Conservation (phyloP, 2,888 invertebrate genomes). For the Tromatobia lineatoria region DNA sequence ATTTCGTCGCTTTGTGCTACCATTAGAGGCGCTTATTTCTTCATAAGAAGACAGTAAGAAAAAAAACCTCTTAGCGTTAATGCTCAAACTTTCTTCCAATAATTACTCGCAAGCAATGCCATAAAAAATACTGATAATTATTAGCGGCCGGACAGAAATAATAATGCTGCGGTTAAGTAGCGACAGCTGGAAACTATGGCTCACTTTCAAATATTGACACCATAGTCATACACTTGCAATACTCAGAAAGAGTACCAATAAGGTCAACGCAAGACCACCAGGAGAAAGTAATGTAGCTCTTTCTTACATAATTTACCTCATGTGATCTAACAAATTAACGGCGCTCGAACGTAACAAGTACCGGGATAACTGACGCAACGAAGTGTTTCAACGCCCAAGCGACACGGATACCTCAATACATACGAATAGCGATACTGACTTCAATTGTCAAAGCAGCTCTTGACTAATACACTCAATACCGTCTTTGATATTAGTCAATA, state of each 20-base stretch:
- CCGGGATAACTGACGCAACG: constrained; percentile 64
- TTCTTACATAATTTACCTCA: constrained; percentile 73
- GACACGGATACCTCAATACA: constrained; percentile 15
- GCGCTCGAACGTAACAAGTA: constrained; percentile 63
- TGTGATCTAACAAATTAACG: constrained; percentile 82
- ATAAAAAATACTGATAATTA: constrained; percentile 16
- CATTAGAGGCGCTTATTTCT: neutral
- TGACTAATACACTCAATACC: constrained; percentile 3
- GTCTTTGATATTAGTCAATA: neutral
- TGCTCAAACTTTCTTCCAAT: constrained; percentile 7
- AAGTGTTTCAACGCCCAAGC: constrained; percentile 32
- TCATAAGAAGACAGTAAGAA: neutral
- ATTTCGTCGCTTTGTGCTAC: neutral
- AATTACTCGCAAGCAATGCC: constrained; percentile 3
- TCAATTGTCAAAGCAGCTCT: neutral
- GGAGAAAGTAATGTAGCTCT: constrained; percentile 77
- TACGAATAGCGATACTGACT: neutral
- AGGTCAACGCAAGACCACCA: constrained; percentile 71
- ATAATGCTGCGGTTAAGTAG: constrained; percentile 18
- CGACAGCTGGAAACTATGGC: constrained; percentile 6
- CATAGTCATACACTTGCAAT: constrained; percentile 29
- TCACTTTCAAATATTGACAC: constrained; percentile 63
- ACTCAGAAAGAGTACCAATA: constrained; percentile 61
- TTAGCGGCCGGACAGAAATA: neutral
- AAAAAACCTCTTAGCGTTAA: neutral